Evolutionary conservation across 2,113 vertebrate species (phyloP).

Genomic region (Sus scrofa): T2T-Sscrofa CM000812.6:107583001-107583500

Average conservation of each 20-base stretch:
- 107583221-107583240: background rate
- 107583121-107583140: background rate
- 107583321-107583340: too few species aligned
- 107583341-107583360: too few species aligned
- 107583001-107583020: background rate
- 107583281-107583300: background rate
- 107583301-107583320: too few species aligned
- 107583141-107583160: background rate
- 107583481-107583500: background rate
- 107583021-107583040: slow-evolving; percentile 1
- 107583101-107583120: background rate
- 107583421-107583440: too few species aligned
- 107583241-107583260: background rate
- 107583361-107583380: too few species aligned
- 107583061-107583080: background rate
- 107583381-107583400: too few species aligned
- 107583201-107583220: background rate
- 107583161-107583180: background rate
- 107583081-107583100: too few species aligned
- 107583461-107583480: too few species aligned
- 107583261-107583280: background rate
- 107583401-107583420: too few species aligned
- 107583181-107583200: background rate
- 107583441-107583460: too few species aligned
- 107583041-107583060: background rate